Base-by-base conservation (phyloP, 2,888 invertebrate species). In the Leptura quadrifasciata region DNA sequence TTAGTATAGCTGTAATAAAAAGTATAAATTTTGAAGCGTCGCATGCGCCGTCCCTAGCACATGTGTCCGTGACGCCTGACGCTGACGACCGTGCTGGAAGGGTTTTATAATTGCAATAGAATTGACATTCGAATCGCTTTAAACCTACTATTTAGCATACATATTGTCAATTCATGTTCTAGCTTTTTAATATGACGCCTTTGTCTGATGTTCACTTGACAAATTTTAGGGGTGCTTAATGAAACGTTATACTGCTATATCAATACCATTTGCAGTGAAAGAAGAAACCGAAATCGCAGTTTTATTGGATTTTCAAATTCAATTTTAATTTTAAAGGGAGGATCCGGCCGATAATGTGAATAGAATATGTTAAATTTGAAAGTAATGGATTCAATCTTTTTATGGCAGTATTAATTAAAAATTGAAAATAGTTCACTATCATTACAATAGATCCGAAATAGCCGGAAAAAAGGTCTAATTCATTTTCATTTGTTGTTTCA, bases 71-170 rank as follows among this genome's bases (percentile, higher is more conserved):
- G 84, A 83, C 86, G 81, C 82, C 82, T 84, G 84, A 82, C 81
- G 81, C 77, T 81, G 83, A 83, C 82, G 80, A 75, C 81, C 84
- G 82, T 82, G 75, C 79, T 81, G 85, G 86, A 88, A 88, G 88
- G 88, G 87, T 87, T 87, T 88, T 85, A 85, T 88, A 89, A 88
- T 89, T 88, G 87, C 85, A 83, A 87, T 86, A 86, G 82, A 85
- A 88, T 87, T 86, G 87, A 86, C 87, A 85, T 85, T 86, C 80
- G 86, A 83, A 86, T 84, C 86, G 87, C 82, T 87, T 85, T 84
- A 85, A 85, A 85, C 83, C 84, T 84, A 84, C 87, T 88, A 86
- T 88, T 88, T 88, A 87, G 88, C 88, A 88, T 88, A 88, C 88
- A 88, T 88, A 88, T 88, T 88, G 87, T 87, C 87, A 83, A 88